Evolutionary conservation across 2,797 vertebrate genomes (phyloP).

Genomic region (Pangasius mekongensis): DNA sequence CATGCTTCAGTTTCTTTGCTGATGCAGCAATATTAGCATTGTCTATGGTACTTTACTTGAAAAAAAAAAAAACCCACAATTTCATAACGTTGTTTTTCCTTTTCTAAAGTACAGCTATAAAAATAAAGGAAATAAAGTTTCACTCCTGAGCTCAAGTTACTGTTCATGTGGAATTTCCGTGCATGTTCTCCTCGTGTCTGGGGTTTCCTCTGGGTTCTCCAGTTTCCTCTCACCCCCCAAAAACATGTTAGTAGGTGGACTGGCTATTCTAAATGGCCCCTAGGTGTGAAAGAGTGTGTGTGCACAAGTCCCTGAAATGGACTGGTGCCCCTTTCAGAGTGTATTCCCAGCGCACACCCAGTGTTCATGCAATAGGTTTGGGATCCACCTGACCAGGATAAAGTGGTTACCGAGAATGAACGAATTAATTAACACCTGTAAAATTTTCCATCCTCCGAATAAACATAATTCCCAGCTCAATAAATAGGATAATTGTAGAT

Average conservation of each 20-base stretch:
- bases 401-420: neutral
- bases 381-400: too few relatives aligned
- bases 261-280: neutral
- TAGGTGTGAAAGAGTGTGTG: neutral
- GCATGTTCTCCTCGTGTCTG: neutral
- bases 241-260: neutral
- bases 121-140: conserved; percentile 5
- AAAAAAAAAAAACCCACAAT: neutral
- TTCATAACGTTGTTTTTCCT: neutral
- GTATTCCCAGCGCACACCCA: neutral
- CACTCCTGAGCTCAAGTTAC: neutral
- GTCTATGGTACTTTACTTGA: neutral
- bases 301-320: neutral
- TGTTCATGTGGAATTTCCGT: neutral
- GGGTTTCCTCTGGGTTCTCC: conserved; percentile 9
- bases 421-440: neutral
- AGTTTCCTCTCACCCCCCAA: neutral
- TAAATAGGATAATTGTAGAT: neutral
- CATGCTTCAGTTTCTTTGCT: neutral
- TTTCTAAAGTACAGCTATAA: conserved; percentile 7
- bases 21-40: neutral
- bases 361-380: neutral
- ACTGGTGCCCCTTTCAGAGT: neutral
- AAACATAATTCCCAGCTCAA: neutral
- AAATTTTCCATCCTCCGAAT: neutral